These are phyloP conservation scores for Calliopsis andreniformis DNA, from an alignment of 1,140 invertebrate species.

Conservation along the genomic window DNA sequence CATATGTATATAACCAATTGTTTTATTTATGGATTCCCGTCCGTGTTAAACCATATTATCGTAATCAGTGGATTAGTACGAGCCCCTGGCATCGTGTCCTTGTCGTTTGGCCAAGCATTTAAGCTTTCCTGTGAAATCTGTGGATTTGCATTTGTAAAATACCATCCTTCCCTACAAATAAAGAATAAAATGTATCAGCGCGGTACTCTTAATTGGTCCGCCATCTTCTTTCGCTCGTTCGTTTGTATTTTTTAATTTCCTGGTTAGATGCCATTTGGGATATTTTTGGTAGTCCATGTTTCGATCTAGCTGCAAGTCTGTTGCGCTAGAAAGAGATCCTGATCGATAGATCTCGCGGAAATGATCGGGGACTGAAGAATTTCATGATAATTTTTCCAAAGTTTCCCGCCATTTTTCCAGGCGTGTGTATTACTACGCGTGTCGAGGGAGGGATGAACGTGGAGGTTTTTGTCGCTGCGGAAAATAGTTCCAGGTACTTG, in stretches of 20 bases:
- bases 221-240: constrained; percentile 68
- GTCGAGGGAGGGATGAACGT: constrained; percentile 22
- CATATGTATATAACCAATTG: constrained; percentile 75
- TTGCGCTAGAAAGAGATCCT: not conserved
- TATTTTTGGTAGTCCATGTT: too few relatives aligned
- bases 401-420: constrained; percentile 57
- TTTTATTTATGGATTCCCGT: constrained; percentile 73
- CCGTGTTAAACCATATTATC: constrained; percentile 28
- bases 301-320: not conserved
- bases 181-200: constrained; percentile 70
- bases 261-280: too few relatives aligned
- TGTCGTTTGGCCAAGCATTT: constrained; percentile 4
- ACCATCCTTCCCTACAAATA: constrained; percentile 35
- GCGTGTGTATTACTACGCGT: constrained; percentile 47
- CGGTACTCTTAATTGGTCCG: constrained; percentile 73
- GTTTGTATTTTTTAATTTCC: constrained; percentile 27
- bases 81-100: not conserved
- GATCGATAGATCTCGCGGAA: not conserved
- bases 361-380: not conserved
- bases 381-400: constrained; percentile 24
- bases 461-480: constrained; percentile 60
- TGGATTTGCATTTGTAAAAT: constrained; percentile 32
- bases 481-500: constrained; percentile 71
- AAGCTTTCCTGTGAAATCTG: not conserved
- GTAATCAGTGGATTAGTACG: not conserved